Conservation (phyloP, 2,888 invertebrate genomes). For the Meganola albula region DNA sequence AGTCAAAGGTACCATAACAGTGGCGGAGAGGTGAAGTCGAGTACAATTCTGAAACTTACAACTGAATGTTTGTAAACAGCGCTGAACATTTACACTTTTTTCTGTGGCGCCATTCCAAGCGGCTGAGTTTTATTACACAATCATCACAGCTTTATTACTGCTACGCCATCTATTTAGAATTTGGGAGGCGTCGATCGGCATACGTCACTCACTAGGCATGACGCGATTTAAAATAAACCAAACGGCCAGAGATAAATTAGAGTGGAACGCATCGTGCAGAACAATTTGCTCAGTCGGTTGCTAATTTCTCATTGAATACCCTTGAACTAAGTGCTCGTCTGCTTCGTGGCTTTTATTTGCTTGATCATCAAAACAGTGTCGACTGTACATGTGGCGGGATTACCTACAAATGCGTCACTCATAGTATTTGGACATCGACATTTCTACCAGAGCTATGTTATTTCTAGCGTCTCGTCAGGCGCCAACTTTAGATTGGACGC, state of each 20-base stretch:
- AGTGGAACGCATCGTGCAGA: slow-evolving; percentile 9
- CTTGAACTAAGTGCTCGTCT: background rate
- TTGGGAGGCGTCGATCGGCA: slow-evolving; percentile 38
- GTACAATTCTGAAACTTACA: slow-evolving; percentile 30
- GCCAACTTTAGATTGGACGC: slow-evolving; percentile 65
- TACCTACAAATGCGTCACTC: slow-evolving; percentile 46
- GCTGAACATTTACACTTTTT: slow-evolving; percentile 47
- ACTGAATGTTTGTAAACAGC: slow-evolving; percentile 62
- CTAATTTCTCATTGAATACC: background rate
- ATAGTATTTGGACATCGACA: slow-evolving; percentile 58
- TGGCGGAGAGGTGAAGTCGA: slow-evolving; percentile 32
- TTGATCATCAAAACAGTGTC: background rate
- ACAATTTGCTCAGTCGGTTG: background rate
- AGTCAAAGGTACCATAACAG: slow-evolving; percentile 44
- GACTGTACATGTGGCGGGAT: slow-evolving; percentile 32
- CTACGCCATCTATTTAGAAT: slow-evolving; percentile 42
- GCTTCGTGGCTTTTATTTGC: background rate
- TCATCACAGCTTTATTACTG: slow-evolving; percentile 49
- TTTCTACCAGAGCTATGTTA: slow-evolving; percentile 57
- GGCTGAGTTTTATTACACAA: slow-evolving; percentile 60
- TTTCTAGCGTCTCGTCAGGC: slow-evolving; percentile 60
- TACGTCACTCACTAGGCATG: slow-evolving; percentile 25
- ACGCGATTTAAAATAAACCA: slow-evolving; percentile 17
- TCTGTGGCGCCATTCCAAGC: slow-evolving; percentile 46
- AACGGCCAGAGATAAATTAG: slow-evolving; percentile 8